Evolutionary conservation across 2,888 invertebrate species (phyloP).

Genomic region (Schizotus pectinicornis): DNA sequence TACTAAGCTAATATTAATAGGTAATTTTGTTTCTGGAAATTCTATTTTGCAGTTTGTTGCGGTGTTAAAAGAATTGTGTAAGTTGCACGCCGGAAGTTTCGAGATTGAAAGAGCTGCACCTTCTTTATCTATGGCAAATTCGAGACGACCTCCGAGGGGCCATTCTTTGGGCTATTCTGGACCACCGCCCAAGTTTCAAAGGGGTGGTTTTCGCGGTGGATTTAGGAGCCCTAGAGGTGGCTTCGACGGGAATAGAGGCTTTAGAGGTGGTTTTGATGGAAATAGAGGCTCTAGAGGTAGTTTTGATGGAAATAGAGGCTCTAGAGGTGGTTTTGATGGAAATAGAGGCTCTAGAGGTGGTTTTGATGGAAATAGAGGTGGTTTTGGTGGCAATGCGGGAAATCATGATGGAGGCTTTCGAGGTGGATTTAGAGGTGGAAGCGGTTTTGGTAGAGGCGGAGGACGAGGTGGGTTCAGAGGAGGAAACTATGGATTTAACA

Average conservation of each 20-base stretch:
- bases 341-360: constrained; percentile 36
- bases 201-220: constrained; percentile 43
- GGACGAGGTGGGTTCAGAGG: constrained; percentile 25
- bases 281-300: constrained; percentile 39
- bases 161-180: constrained; percentile 52
- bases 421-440: constrained; percentile 21
- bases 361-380: constrained; percentile 40
- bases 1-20: constrained; percentile 45
- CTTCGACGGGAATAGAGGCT: constrained; percentile 35
- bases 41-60: constrained; percentile 64
- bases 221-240: constrained; percentile 37
- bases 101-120: constrained; percentile 66
- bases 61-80: constrained; percentile 77
- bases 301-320: constrained; percentile 34
- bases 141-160: constrained; percentile 61
- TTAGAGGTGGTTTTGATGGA: constrained; percentile 38
- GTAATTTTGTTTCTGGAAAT: background rate
- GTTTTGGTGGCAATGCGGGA: constrained; percentile 21
- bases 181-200: constrained; percentile 58
- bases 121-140: constrained; percentile 61
- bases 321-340: constrained; percentile 36
- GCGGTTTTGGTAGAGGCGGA: constrained; percentile 16
- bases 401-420: constrained; percentile 28
- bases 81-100: constrained; percentile 77
- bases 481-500: constrained; percentile 16